Base-by-base conservation (phyloP, 2,888 invertebrate species). In the Dicyrtomina minuta region DNA sequence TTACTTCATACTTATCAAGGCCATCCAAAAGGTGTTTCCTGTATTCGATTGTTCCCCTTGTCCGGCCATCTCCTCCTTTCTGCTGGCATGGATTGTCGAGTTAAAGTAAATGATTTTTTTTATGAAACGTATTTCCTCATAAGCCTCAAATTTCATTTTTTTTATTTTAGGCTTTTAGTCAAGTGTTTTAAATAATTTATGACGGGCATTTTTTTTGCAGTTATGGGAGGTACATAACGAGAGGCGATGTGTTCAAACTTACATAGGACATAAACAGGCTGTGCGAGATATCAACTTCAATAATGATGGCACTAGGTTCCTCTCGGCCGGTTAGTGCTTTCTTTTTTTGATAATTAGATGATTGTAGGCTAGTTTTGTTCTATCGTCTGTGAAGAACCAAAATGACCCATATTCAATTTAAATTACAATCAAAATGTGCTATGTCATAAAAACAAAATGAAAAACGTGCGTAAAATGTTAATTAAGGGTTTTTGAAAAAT, bases 201-300 rank as follows among this genome's bases (percentile, higher is more conserved):
- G 70, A n/a, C n/a, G n/a, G n/a, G 41, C 43, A 51, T 68, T 39
- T 17, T 56, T 51, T 64, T 68, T 78, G 1, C 79, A 93, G 90
- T 85, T 99, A 39, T 99, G 98, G 98, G 97, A 99, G 82, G 97
- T 98, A 1, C 99, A 96, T 81, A 95, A 96, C 72, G 92, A 94
- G 53, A 86, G 96, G 58, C 87, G 96, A 62, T 95, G 96, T 80
- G 86, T 98, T 41, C 86, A 96, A 65, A 97, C 98, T 0, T 99
- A 96, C 83, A 90, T 90, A 79, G 99, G 99, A 0, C 99, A 99
- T 83, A 86, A 93, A 66, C 96, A 98, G 83, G 98, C 98, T 0
- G 97, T 99, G 12, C 85, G 96, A 67, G 99, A 99, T 80, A 88
- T 96, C 75, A 91, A 92, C 81, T 99, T 99, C 84, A 96, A 97